Conservation (phyloP, 2,113 vertebrate species). For the Nymphicus hollandicus region DNA sequence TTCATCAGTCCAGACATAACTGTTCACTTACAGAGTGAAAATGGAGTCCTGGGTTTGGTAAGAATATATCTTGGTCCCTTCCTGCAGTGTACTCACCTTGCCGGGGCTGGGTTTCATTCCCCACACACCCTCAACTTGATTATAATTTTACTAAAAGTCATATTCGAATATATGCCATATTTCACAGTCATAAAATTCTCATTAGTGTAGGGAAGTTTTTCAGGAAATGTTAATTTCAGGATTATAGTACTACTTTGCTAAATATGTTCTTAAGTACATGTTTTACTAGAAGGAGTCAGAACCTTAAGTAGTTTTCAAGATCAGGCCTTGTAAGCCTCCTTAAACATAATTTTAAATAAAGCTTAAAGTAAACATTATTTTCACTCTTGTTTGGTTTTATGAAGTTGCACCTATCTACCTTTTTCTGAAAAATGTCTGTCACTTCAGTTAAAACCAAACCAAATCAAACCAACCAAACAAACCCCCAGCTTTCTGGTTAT, state of each 20-base stretch:
- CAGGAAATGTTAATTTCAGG: neutral
- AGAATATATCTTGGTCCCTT: conserved; percentile 41
- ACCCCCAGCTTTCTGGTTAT: rapidly evolving
- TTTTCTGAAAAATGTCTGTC: neutral
- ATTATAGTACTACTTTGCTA: neutral
- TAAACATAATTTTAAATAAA: neutral
- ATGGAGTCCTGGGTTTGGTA: conserved; percentile 96
- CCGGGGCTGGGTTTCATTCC: neutral
- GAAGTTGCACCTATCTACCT: neutral
- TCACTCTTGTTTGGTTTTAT: neutral
- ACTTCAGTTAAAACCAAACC: neutral
- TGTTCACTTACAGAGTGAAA: conserved; percentile 97
- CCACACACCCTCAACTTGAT: rapidly evolving
- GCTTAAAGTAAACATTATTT: neutral
- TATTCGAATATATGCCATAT: neutral
- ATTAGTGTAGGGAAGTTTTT: neutral
- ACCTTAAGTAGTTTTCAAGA: neutral
- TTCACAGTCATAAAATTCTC: neutral
- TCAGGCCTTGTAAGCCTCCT: neutral
- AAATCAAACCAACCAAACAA: neutral
- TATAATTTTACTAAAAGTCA: neutral
- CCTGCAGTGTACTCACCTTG: neutral
- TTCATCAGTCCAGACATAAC: conserved; percentile 93
- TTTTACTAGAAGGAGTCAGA: neutral
- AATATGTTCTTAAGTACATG: neutral